phyloP scores from a whole-genome alignment of 1,140 invertebrate genomes.

The Eriosoma lanigerum region DNA sequence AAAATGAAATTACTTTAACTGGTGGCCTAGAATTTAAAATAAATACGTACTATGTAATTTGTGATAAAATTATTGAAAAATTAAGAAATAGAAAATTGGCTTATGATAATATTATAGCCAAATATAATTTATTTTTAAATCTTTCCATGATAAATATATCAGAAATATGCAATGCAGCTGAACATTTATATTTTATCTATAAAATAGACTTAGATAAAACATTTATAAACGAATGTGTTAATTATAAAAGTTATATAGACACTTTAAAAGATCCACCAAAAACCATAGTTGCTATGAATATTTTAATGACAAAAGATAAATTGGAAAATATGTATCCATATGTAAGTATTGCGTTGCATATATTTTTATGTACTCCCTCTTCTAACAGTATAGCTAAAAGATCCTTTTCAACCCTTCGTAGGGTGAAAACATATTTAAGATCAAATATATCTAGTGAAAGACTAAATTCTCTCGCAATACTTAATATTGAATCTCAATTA shows the following conservation, averaged over 20 bases:
- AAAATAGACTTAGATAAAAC: conserved; percentile 3
- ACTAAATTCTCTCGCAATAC: neutral
- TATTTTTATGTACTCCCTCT: conserved; percentile 2
- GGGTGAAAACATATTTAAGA: neutral
- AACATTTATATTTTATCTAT: conserved; percentile 4
- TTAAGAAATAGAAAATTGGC: conserved; percentile 23
- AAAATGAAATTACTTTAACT: neutral
- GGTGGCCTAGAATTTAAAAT: conserved; percentile 5
- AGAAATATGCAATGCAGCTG: neutral
- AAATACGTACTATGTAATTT: conserved; percentile 17
- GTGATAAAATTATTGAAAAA: neutral
- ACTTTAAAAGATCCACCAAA: conserved; percentile 5
- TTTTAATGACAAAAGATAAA: neutral
- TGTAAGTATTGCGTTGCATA: neutral
- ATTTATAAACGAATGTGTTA: conserved; percentile 6
- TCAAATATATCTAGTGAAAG: neutral
- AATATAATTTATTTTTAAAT: conserved; percentile 1
- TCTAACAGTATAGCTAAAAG: neutral
- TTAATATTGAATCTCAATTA: neutral
- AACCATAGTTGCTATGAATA: neutral
- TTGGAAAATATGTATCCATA: neutral
- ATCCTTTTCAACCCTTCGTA: neutral
- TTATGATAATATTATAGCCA: conserved; percentile 8
- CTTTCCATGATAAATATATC: neutral
- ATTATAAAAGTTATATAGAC: conserved; percentile 10